Evolutionary conservation across 2,113 vertebrate genomes (phyloP).

Genomic region (Ceyx melanurus): DNA sequence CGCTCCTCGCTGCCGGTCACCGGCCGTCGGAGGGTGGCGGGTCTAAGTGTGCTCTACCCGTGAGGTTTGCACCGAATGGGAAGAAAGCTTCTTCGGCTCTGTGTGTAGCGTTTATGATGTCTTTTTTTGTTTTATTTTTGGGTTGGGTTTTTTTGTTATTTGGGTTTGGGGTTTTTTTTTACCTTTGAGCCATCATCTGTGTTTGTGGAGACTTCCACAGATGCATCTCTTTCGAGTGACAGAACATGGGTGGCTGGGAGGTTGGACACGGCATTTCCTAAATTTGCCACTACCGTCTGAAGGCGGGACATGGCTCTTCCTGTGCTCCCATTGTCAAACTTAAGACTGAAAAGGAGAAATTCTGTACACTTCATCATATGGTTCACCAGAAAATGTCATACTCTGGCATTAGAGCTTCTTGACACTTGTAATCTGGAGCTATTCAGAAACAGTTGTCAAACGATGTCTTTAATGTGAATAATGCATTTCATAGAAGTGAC

Average conservation of each 20-base stretch:
- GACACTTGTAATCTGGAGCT: neutral
- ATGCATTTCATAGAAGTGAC: neutral
- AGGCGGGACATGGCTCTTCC: neutral
- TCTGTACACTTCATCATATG: fast-evolving
- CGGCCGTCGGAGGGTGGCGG: neutral
- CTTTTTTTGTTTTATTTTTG: too few relatives aligned
- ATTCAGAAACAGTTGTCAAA: neutral
- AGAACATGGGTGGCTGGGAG: neutral
- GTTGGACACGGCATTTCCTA: neutral
- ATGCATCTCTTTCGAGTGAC: neutral
- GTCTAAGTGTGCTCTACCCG: too few relatives aligned
- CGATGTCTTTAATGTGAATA: neutral
- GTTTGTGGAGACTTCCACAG: neutral
- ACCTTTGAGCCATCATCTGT: too few relatives aligned
- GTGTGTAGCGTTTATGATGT: neutral
- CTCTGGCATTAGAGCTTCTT: neutral
- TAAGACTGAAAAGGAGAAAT: neutral
- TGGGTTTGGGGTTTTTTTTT: neutral
- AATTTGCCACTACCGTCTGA: fast-evolving
- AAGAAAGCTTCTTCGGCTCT: neutral
- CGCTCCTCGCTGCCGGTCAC: neutral
- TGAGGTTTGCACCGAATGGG: fast-evolving
- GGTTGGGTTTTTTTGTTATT: too few relatives aligned
- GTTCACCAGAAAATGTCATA: neutral
- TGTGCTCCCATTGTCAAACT: fast-evolving